Evolutionary conservation across 2,797 vertebrate species (phyloP).

Genomic region (Schizopygopsis malacanthus): DNA sequence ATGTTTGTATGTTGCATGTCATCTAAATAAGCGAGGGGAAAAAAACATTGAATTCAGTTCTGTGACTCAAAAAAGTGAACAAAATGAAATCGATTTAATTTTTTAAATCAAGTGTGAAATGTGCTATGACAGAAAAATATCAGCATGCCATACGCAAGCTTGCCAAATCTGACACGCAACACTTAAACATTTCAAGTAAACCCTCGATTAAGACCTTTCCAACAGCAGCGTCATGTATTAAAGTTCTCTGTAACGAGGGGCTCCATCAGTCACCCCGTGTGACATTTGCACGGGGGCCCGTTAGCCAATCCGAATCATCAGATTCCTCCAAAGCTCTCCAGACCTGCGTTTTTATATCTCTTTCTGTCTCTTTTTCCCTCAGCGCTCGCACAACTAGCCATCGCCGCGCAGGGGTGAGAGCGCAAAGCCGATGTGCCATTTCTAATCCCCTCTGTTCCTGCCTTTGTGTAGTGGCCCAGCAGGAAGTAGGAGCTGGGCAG

Average conservation of each 20-base stretch:
- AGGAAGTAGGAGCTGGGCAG: conserved; percentile 88
- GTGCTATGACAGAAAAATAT: conserved; percentile 7
- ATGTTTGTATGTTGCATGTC: neutral
- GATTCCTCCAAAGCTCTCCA: conserved; percentile 56
- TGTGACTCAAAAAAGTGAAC: neutral
- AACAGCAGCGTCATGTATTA: conserved; percentile 35
- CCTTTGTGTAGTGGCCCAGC: conserved; percentile 87
- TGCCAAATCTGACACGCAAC: conserved; percentile 22
- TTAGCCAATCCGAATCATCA: conserved; percentile 30
- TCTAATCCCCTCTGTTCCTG: conserved; percentile 87
- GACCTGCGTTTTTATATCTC: conserved; percentile 58
- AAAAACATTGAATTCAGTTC: neutral
- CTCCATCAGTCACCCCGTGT: conserved; percentile 29
- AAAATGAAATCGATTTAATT: neutral
- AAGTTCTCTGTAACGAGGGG: conserved; percentile 47
- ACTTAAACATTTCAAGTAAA: conserved; percentile 44
- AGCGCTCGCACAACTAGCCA: conserved; percentile 62
- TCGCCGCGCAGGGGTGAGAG: conserved; percentile 66
- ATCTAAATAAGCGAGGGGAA: neutral
- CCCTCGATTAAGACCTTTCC: conserved; percentile 32
- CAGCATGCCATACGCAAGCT: neutral
- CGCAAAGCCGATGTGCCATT: conserved; percentile 80
- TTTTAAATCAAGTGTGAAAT: neutral
- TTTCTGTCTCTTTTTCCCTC: conserved; percentile 56
- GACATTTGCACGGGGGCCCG: conserved; percentile 19